These are phyloP conservation scores for Noctua pronuba DNA, from an alignment of 2,888 invertebrate genomes.

Conservation along the genomic window DNA sequence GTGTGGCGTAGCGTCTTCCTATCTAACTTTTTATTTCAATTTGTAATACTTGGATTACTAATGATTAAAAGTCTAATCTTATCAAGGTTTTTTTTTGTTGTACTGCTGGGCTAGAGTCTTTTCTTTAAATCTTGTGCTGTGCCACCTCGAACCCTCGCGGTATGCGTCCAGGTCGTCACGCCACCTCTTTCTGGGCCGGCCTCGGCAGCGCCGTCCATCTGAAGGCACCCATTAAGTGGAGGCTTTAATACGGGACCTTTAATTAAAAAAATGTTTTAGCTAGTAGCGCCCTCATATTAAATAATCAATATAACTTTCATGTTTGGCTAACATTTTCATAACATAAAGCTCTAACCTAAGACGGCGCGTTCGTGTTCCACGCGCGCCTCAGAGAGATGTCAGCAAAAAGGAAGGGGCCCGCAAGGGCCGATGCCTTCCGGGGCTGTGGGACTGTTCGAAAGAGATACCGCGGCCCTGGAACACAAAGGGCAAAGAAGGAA, in stretches of 20 bases:
- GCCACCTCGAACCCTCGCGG: background rate
- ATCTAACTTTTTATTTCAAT: conserved; percentile 1
- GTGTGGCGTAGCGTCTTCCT: background rate
- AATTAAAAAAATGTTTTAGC: no score
- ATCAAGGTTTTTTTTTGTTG: background rate
- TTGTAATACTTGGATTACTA: background rate
- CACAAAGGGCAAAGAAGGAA: no score
- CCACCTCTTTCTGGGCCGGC: background rate
- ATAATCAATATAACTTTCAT: background rate
- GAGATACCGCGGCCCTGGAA: no score
- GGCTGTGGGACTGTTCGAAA: no score
- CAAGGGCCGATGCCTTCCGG: no score
- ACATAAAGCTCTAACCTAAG: no score
- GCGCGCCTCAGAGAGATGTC: no score
- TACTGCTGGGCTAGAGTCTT: background rate
- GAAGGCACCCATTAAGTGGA: background rate
- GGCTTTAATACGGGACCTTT: background rate
- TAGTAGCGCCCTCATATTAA: no score
- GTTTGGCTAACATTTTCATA: background rate
- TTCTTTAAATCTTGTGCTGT: background rate
- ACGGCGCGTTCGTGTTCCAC: no score
- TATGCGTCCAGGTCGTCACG: background rate
- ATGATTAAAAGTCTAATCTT: background rate
- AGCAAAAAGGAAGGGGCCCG: no score
- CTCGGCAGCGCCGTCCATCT: background rate